These are phyloP conservation scores for Pelusios castaneus DNA, from an alignment of 2,113 vertebrate species.

Conservation along the genomic window DNA sequence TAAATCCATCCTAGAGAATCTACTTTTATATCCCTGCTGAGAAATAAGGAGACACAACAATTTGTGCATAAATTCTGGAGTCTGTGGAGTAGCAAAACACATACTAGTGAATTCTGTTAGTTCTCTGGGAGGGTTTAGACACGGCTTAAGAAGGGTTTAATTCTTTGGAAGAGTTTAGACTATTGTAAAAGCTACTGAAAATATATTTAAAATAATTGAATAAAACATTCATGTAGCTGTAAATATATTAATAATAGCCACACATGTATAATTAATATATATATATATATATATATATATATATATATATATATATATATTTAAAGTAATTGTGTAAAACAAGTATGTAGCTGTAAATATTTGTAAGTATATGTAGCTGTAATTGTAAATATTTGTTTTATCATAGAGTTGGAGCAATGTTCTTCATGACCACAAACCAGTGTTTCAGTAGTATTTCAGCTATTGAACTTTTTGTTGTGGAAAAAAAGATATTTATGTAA, in stretches of 20 bases:
- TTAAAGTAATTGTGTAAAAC: background rate
- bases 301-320: too few species aligned
- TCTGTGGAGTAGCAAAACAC: background rate
- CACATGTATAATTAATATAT: too few species aligned
- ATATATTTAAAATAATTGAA: background rate
- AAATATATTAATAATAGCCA: too few species aligned
- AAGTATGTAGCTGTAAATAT: background rate
- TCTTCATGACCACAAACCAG: slow-evolving; percentile 93
- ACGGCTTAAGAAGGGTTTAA: too few species aligned
- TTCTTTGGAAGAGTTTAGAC: background rate
- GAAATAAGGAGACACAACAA: background rate
- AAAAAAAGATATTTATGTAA: slow-evolving; percentile 94
- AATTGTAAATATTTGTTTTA: background rate
- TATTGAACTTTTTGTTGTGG: slow-evolving; percentile 89
- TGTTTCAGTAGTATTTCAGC: slow-evolving; percentile 89
- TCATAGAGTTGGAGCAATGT: slow-evolving; percentile 87
- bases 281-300: too few species aligned
- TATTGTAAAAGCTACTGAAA: background rate
- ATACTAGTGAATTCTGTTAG: background rate
- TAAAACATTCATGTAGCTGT: background rate
- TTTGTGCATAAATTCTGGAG: background rate
- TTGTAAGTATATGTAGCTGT: background rate
- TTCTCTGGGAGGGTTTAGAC: background rate
- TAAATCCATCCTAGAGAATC: background rate
- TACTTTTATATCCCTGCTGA: background rate